Conservation (phyloP, 2,797 vertebrate genomes). For the Lepidocolaptes lacrymiger region DNA sequence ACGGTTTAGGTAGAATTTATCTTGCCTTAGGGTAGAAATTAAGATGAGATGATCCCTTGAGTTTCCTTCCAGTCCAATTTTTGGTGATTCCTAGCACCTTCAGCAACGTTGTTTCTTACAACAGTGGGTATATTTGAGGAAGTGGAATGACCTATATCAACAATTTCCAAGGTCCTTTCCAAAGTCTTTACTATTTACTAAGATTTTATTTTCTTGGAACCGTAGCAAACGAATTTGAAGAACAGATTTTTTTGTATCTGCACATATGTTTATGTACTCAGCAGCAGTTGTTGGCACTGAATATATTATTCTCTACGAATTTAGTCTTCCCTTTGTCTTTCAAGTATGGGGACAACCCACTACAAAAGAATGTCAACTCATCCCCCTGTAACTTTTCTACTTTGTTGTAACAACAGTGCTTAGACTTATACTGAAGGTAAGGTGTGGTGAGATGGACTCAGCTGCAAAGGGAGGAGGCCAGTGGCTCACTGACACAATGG, state of each 20-base stretch:
- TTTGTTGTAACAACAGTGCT: background rate
- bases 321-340: background rate
- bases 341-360: background rate
- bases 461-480: background rate
- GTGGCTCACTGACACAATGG: accelerated
- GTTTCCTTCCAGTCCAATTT: background rate
- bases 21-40: background rate
- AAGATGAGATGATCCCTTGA: background rate
- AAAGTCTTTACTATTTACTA: background rate
- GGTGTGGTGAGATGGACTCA: background rate
- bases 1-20: background rate
- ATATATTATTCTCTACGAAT: background rate
- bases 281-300: background rate
- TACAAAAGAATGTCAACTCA: background rate
- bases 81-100: background rate
- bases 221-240: accelerated
- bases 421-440: accelerated
- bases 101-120: background rate
- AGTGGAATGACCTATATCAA: background rate
- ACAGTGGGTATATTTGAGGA: background rate
- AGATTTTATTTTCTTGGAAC: background rate
- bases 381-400: background rate
- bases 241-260: background rate
- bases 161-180: background rate
- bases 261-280: background rate